Evolutionary conservation across 1,140 invertebrate species (phyloP), one percentile per base, ranked within the genome.

Genomic region (Scaptomyza montana): DNA sequence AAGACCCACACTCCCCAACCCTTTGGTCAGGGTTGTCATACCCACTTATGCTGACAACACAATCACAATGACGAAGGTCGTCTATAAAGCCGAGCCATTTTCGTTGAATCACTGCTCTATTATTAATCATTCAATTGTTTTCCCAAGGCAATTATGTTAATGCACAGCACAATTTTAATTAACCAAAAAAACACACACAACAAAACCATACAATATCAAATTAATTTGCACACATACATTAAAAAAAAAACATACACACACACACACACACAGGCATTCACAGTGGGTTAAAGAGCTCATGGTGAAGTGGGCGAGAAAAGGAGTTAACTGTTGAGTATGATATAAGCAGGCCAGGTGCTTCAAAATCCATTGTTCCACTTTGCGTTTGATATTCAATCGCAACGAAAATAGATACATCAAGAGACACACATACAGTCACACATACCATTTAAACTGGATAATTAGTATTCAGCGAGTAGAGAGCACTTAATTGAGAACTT

Each of bases 71-170:
- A 60, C 56, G 71, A 69, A 68, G 75, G 73, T 59, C 62, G 67
- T 64, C 55, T 56, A 36, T 57, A 54, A 41, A 56, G 50, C 33
- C 39, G 56, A 59, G 67, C 54, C 54, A 49, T 54, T 77, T 78
- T 77, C 59, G 69, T 79, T 79, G 74, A 79, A 79, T 79, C 77
- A 77, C 74, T 74, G 64, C 61, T 64, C 69, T 61, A 79, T 79
- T 79, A 79, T 79, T 79, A 79, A 79, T 79, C 77, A 79, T 79
- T 79, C 77, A 74, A 79, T 79, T 79, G 74, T 79, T 70, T 77
- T 79, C 74, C 77, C 77, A 69, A 47, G 74, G 70, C 74, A 79
- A 79, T 79, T 79, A 79, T 79, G 70, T 77, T 74, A 79, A 79
- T 79, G 77, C 65, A 56, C 70, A 77, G 74, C 74, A 74, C 74